Conservation (phyloP, 2,888 invertebrate genomes). For the Thereva nobilitata region DNA sequence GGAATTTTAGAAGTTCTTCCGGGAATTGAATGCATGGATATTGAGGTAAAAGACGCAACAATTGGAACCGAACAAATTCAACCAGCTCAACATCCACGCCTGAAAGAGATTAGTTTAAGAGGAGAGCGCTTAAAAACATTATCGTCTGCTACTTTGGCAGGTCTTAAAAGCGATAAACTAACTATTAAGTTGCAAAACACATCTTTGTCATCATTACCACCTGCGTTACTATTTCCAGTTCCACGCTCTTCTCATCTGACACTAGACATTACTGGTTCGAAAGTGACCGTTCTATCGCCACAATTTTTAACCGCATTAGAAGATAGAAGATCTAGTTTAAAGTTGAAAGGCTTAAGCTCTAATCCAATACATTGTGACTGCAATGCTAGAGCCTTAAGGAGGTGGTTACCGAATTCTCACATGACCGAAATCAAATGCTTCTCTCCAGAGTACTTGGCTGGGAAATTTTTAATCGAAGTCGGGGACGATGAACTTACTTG, state of each 20-base stretch:
- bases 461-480: constrained; percentile 72
- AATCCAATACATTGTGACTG: constrained; percentile 89
- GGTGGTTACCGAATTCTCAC: constrained; percentile 73
- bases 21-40: constrained; percentile 74
- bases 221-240: constrained; percentile 82
- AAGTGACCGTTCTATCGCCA: constrained; percentile 73
- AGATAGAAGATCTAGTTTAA: constrained; percentile 76
- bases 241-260: constrained; percentile 81
- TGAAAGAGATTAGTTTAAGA: constrained; percentile 73
- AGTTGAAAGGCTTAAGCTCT: constrained; percentile 72
- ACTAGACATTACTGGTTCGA: constrained; percentile 79
- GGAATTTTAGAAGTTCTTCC: constrained; percentile 77
- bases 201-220: constrained; percentile 75
- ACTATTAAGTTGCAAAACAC: constrained; percentile 79
- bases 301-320: constrained; percentile 81
- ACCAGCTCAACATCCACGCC: constrained; percentile 75
- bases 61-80: constrained; percentile 82
- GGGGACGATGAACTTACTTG: constrained; percentile 83
- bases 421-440: constrained; percentile 68
- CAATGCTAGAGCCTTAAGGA: constrained; percentile 74
- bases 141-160: constrained; percentile 82
- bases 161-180: constrained; percentile 73
- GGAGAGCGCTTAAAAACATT: constrained; percentile 76
- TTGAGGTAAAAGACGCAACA: constrained; percentile 83
- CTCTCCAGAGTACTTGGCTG: constrained; percentile 71